These are phyloP conservation scores for Diadumene lineata DNA, from an alignment of 92 coral and sea anemone genomes.

Conservation along the genomic window DNA sequence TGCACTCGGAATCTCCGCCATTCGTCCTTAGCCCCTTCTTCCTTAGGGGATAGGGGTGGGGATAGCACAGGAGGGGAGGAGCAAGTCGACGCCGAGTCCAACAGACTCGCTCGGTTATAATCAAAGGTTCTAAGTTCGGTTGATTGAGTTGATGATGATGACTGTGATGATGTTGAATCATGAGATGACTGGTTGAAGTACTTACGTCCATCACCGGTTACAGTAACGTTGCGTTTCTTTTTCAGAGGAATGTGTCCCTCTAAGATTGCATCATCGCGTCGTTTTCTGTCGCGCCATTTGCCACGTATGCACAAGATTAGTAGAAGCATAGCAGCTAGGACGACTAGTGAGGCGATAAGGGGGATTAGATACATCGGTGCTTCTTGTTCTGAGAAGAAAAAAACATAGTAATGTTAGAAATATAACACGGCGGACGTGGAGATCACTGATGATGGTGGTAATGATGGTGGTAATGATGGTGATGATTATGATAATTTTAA, in stretches of 20 bases:
- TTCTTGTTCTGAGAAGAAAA: constrained; percentile 39
- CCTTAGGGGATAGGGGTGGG: constrained; percentile 96
- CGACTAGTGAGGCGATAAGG: constrained; percentile 90
- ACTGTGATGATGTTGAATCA: constrained; percentile 74
- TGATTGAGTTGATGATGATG: constrained; percentile 76
- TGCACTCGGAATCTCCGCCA: constrained; percentile 96
- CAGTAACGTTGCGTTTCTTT: constrained; percentile 70
- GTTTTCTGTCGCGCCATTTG: constrained; percentile 76
- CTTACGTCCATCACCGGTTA: constrained; percentile 54
- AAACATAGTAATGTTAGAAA: not conserved
- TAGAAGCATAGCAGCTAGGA: constrained; percentile 81
- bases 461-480: not conserved
- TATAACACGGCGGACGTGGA: too few species aligned
- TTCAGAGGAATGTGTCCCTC: constrained; percentile 67
- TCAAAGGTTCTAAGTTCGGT: constrained; percentile 95
- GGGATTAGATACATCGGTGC: constrained; percentile 92
- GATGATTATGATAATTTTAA: not conserved
- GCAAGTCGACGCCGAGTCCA: constrained; percentile 76
- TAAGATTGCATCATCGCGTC: constrained; percentile 69
- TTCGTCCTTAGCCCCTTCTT: constrained; percentile 96
- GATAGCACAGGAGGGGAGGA: constrained; percentile 81
- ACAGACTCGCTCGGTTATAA: constrained; percentile 77
- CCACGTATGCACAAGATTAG: constrained; percentile 86
- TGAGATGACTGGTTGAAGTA: constrained; percentile 85
- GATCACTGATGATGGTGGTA: not conserved